Evolutionary conservation across 2,888 invertebrate genomes (phyloP).

Genomic region (Archaeoteleia sp.): DNA sequence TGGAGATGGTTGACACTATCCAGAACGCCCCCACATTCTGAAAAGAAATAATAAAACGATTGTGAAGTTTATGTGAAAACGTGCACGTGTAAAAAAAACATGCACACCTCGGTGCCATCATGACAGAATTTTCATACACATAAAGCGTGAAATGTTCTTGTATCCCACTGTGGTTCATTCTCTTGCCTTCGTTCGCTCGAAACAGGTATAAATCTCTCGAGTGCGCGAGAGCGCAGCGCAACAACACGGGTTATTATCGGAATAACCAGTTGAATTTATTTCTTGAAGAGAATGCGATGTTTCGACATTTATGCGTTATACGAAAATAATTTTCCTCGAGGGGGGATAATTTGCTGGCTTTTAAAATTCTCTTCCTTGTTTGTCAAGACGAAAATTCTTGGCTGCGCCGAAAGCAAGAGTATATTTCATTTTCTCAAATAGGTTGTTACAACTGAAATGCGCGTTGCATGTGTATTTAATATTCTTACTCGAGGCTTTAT

Average conservation of each 20-base stretch:
- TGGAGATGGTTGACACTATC: slow-evolving; percentile 20
- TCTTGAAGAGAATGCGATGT: slow-evolving; percentile 46
- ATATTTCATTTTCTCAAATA: slow-evolving; percentile 49
- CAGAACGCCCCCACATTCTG: slow-evolving; percentile 27
- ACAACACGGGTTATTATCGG: slow-evolving; percentile 52
- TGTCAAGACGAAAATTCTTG: slow-evolving; percentile 42
- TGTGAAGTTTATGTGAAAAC: slow-evolving; percentile 44
- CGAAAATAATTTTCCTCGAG: slow-evolving; percentile 50
- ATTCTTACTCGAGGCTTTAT: slow-evolving; percentile 30
- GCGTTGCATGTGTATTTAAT: slow-evolving; percentile 36
- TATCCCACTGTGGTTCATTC: slow-evolving; percentile 49
- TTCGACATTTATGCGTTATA: slow-evolving; percentile 53
- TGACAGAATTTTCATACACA: slow-evolving; percentile 54
- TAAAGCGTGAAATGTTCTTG: slow-evolving; percentile 50
- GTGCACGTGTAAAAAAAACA: slow-evolving; percentile 45
- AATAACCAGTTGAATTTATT: slow-evolving; percentile 55
- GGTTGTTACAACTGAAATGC: slow-evolving; percentile 38
- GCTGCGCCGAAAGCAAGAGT: slow-evolving; percentile 41
- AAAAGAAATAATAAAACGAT: slow-evolving; percentile 34
- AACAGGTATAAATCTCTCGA: slow-evolving; percentile 50
- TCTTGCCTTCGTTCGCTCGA: slow-evolving; percentile 38
- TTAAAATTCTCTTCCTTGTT: slow-evolving; percentile 50
- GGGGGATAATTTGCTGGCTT: slow-evolving; percentile 51
- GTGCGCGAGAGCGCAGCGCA: slow-evolving; percentile 48
- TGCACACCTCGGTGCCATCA: slow-evolving; percentile 47